Percentiles rank a stretch among this genome's conserved stretches.
Conservation (phyloP, 2,888 invertebrate genomes). For the Tetramorium bicarinatum region DNA sequence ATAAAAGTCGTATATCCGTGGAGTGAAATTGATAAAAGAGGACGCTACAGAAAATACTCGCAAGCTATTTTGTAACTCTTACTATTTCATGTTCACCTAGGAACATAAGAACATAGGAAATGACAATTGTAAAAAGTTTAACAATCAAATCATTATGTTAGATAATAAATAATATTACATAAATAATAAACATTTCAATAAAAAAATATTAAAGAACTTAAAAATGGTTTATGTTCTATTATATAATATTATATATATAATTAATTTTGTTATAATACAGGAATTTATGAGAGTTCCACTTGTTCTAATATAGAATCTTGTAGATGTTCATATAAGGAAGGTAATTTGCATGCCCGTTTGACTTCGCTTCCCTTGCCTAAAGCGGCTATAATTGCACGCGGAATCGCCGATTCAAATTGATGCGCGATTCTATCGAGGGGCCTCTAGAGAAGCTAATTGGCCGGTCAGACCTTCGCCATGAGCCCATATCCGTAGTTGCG, state of each 20-base stretch:
- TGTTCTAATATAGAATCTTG: not conserved
- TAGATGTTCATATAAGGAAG: not conserved
- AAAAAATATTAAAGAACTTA: not conserved
- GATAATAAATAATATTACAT: not conserved
- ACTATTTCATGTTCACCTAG: not conserved
- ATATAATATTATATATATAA: not conserved
- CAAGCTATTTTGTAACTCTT: not conserved
- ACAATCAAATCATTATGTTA: not conserved
- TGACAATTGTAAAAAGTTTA: not conserved
- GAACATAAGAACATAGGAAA: not conserved
- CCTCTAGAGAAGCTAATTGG: constrained; percentile 81
- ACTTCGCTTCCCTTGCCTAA: constrained; percentile 8
- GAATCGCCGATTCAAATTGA: constrained; percentile 72
- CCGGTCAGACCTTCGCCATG: constrained; percentile 77
- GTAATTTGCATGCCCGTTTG: constrained; percentile 6
- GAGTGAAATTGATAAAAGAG: constrained; percentile 58
- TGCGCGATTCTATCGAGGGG: constrained; percentile 77
- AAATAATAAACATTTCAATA: not conserved
- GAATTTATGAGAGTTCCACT: not conserved
- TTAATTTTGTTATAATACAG: not conserved
- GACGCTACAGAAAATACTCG: constrained; percentile 51
- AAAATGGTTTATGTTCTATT: not conserved
- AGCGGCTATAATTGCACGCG: constrained; percentile 48
- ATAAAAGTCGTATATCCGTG: constrained; percentile 23
- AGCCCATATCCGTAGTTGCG: constrained; percentile 64